Evolutionary conservation across 2,888 invertebrate species (phyloP).

Genomic region (Megaustenia siamemsis): DNA sequence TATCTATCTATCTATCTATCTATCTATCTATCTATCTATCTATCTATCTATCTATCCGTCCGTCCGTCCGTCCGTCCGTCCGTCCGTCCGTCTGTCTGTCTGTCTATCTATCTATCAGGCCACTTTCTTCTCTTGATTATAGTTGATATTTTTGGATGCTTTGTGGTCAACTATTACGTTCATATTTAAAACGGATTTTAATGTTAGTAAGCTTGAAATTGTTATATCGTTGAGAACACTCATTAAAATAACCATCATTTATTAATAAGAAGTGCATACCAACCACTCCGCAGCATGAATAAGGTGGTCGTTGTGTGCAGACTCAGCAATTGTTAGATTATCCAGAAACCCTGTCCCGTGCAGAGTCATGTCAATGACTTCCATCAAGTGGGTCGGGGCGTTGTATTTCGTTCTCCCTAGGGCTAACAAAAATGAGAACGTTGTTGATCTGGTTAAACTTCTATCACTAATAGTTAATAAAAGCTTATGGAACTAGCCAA

Average conservation of each 20-base stretch:
- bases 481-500: too few relatives aligned
- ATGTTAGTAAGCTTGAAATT: too few relatives aligned
- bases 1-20: too few relatives aligned
- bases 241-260: background rate
- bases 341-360: constrained; percentile 77
- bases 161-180: background rate
- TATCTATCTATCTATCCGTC: too few relatives aligned
- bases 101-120: too few relatives aligned
- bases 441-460: background rate
- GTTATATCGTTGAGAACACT: background rate
- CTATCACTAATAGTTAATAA: too few relatives aligned
- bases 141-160: too few relatives aligned
- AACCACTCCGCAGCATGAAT: constrained; percentile 96
- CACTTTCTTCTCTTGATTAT: too few relatives aligned
- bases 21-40: background rate
- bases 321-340: constrained; percentile 81
- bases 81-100: too few relatives aligned
- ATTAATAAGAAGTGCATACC: constrained; percentile 86
- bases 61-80: too few relatives aligned
- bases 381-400: constrained; percentile 56
- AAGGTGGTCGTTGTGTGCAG: constrained; percentile 94
- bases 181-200: too few relatives aligned
- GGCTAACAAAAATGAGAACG: constrained; percentile 6
- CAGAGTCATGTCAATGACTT: constrained; percentile 71
- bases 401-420: background rate